phyloP scores from a whole-genome alignment of 1,140 invertebrate species.

The Drosophila ogumai region DNA sequence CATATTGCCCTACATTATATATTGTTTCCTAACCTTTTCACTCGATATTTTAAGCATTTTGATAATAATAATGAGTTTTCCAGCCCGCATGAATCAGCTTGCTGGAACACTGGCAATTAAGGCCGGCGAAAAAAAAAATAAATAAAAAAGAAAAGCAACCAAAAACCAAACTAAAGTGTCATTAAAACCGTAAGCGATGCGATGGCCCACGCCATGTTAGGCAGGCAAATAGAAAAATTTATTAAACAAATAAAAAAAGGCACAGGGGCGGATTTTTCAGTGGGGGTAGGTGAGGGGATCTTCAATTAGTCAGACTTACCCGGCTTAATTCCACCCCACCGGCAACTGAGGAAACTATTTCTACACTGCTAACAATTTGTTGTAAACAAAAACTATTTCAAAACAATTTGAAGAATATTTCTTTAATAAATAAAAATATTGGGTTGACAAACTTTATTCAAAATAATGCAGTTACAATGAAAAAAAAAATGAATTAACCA shows the following conservation, averaged over 20 bases:
- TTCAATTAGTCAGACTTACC: constrained; percentile 44
- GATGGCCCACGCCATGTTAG: constrained; percentile 31
- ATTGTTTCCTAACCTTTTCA: not conserved
- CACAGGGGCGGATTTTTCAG: not conserved
- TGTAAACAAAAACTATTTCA: not conserved
- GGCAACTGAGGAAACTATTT: not conserved
- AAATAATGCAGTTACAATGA: not conserved
- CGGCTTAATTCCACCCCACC: constrained; percentile 12
- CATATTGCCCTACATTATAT: not conserved
- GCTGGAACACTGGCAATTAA: constrained; percentile 28
- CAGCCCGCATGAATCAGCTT: constrained; percentile 44
- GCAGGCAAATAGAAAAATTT: constrained; percentile 42
- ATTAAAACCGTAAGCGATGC: constrained; percentile 51
- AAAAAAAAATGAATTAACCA: no score
- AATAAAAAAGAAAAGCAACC: not conserved
- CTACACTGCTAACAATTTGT: constrained; percentile 3
- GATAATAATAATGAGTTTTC: constrained; percentile 5
- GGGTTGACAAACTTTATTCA: not conserved
- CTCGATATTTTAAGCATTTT: constrained; percentile 5
- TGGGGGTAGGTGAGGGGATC: not conserved
- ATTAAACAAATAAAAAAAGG: constrained; percentile 32
- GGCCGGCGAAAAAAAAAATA: constrained; percentile 10
- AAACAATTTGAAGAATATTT: accelerated
- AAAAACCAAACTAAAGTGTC: constrained; percentile 39
- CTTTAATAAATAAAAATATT: not conserved